Conservation (phyloP, 2,888 invertebrate species). For the Phytoseiulus persimilis region DNA sequence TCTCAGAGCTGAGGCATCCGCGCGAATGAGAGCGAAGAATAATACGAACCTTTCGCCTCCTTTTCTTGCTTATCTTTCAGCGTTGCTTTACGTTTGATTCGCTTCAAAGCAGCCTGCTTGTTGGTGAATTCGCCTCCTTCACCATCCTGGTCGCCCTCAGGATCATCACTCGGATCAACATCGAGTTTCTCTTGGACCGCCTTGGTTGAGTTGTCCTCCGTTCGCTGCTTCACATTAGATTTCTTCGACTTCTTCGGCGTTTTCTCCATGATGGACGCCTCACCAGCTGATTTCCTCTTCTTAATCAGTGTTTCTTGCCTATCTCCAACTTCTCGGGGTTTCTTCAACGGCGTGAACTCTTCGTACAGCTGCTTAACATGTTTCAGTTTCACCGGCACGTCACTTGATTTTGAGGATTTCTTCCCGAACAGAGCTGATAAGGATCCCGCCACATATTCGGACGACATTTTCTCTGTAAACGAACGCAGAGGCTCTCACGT, state of each 20-base stretch:
- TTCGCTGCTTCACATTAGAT: background rate
- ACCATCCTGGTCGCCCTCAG: background rate
- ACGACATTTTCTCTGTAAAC: background rate
- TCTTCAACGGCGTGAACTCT: constrained; percentile 12
- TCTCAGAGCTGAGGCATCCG: too few species aligned
- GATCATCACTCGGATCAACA: background rate
- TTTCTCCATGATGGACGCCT: background rate
- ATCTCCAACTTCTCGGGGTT: background rate
- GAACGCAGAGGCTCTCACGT: too few species aligned
- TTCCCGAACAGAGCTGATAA: constrained; percentile 20
- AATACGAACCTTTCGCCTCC: background rate
- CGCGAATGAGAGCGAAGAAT: background rate
- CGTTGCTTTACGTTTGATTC: background rate
- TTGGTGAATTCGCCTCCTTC: background rate
- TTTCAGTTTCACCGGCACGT: background rate
- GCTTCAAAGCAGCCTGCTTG: background rate
- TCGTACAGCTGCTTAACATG: constrained; percentile 25
- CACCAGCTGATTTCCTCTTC: background rate
- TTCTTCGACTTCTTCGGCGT: background rate
- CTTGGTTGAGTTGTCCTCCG: background rate
- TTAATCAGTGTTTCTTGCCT: background rate
- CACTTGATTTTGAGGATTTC: background rate
- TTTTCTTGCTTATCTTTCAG: background rate
- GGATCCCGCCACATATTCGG: constrained; percentile 20
- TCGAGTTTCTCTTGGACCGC: background rate